Percentiles rank a stretch among this genome's conserved stretches.
Conservation (phyloP, 1,140 invertebrate species). For the Zaprionus ghesquierei region DNA sequence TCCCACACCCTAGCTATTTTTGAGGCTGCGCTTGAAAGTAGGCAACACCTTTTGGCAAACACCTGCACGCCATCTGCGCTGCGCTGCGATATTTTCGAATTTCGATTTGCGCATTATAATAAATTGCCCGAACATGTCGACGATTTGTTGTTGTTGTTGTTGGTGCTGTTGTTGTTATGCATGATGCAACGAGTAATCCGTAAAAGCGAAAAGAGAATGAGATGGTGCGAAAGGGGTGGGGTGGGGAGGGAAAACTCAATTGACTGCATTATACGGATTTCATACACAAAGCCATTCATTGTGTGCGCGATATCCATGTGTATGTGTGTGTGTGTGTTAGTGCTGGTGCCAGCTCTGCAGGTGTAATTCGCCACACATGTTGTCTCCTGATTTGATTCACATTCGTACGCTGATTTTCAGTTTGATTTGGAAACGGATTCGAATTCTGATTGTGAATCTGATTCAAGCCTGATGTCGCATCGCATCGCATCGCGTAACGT, state of each 20-base stretch:
- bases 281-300: slow-evolving; percentile 8
- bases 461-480: slow-evolving; percentile 8
- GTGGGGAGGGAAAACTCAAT: slow-evolving; percentile 57
- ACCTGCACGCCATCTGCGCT: slow-evolving; percentile 3
- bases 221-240: background rate
- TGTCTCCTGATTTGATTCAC: slow-evolving; percentile 53
- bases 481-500: background rate
- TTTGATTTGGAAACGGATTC: slow-evolving; percentile 35
- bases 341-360: slow-evolving; percentile 38
- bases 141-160: slow-evolving; percentile 13
- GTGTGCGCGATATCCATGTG: background rate
- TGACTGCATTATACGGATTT: slow-evolving; percentile 63
- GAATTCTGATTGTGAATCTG: slow-evolving; percentile 35
- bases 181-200: slow-evolving; percentile 36
- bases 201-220: background rate
- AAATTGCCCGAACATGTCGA: slow-evolving; percentile 38
- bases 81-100: slow-evolving; percentile 22
- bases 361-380: slow-evolving; percentile 40
- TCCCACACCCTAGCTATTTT: background rate
- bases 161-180: slow-evolving; percentile 46
- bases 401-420: slow-evolving; percentile 21
- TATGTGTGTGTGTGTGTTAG: background rate
- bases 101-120: slow-evolving; percentile 48
- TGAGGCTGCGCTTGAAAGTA: background rate
- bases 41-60: slow-evolving; percentile 10